phyloP scores from a whole-genome alignment of 2,113 vertebrate genomes.

The Pelecanoides urinatrix region DNA sequence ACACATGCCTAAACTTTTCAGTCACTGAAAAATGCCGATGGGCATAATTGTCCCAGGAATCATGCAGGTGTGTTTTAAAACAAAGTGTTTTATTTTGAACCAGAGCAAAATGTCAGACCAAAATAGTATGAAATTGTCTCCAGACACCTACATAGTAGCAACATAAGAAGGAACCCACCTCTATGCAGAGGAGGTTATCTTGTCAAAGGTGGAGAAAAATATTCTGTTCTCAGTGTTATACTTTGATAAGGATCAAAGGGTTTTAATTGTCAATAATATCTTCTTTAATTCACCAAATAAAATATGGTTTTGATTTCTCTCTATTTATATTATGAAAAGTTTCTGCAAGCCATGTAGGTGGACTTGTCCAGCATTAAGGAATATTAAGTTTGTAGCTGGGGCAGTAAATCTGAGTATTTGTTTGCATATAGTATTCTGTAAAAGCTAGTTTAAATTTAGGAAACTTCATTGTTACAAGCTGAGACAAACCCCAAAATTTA shows the following conservation, averaged over 20 bases:
- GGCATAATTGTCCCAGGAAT: background rate
- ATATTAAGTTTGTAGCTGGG: background rate
- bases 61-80: background rate
- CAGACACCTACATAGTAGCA: background rate
- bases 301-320: background rate
- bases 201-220: background rate
- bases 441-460: background rate
- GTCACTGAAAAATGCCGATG: background rate
- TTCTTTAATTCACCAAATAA: background rate
- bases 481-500: background rate
- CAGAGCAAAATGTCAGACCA: slow-evolving; percentile 37
- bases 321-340: background rate
- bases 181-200: background rate
- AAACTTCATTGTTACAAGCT: background rate
- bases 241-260: background rate
- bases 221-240: background rate
- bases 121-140: slow-evolving; percentile 23
- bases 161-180: background rate
- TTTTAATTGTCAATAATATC: background rate
- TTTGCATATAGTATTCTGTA: background rate
- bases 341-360: background rate
- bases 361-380: background rate
- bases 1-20: background rate
- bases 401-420: background rate
- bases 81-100: slow-evolving; percentile 14